A percentile compares a stretch with the other conserved stretches of the same genome.
Conservation (phyloP, 2,113 vertebrate genomes). For the Tyto alba region DNA sequence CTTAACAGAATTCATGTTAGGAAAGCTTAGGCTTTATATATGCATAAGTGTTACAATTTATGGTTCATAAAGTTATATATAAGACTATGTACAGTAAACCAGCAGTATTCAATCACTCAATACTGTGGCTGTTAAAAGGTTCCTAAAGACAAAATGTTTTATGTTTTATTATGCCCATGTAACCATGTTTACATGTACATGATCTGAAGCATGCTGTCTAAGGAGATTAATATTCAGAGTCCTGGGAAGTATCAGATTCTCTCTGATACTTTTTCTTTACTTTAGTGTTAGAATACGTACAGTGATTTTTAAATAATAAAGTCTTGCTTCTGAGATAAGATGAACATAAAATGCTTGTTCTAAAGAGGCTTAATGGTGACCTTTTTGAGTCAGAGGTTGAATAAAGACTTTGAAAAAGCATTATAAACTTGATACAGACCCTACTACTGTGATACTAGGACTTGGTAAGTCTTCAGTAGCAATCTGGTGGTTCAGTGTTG, state of each 20-base stretch:
- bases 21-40: not conserved
- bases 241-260: not conserved
- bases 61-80: not conserved
- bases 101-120: not conserved
- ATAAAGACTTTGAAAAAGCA: not conserved
- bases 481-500: not conserved
- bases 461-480: not conserved
- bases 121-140: not conserved
- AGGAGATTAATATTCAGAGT: not conserved
- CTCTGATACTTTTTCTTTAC: not conserved
- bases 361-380: not conserved
- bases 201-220: not conserved
- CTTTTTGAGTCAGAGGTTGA: not conserved
- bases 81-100: not conserved
- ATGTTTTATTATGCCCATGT: not conserved
- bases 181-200: accelerated
- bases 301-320: not conserved
- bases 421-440: not conserved
- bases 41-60: not conserved
- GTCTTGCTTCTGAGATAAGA: not conserved
- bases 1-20: not conserved
- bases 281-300: not conserved
- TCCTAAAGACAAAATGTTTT: not conserved
- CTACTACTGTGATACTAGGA: not conserved
- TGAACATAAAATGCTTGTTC: not conserved